These are phyloP conservation scores for Rousettus madagascariensis DNA, from an alignment of 2,797 vertebrate species.

Conservation along the genomic window DNA sequence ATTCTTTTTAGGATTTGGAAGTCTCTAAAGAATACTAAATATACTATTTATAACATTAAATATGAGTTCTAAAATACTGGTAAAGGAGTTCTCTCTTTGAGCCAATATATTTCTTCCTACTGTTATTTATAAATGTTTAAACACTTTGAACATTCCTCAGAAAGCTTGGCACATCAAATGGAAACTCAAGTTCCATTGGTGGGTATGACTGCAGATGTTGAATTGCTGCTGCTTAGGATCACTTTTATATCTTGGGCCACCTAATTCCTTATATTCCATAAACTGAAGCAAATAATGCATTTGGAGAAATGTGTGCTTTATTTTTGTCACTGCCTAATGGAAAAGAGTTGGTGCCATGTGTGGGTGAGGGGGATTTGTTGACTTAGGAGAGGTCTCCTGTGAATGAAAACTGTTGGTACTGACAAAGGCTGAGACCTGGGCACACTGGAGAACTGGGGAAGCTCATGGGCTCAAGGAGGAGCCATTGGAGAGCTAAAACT, in stretches of 20 bases:
- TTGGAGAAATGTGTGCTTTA: neutral
- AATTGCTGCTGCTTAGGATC: neutral
- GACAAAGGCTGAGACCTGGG: neutral
- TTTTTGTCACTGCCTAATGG: neutral
- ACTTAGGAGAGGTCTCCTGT: neutral
- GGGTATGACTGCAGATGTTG: neutral
- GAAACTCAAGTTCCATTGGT: neutral
- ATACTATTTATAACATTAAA: neutral
- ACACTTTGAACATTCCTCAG: neutral
- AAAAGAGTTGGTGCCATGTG: neutral
- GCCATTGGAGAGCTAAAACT: neutral
- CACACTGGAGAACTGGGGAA: neutral
- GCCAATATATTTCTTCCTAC: neutral
- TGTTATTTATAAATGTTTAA: slow-evolving; percentile 43
- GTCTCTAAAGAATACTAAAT: slow-evolving; percentile 11
- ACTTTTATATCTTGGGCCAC: neutral
- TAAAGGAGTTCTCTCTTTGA: slow-evolving; percentile 17
- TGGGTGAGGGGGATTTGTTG: neutral
- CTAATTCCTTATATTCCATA: neutral
- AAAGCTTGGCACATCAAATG: neutral
- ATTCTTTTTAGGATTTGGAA: neutral
- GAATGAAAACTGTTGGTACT: neutral
- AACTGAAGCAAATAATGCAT: neutral
- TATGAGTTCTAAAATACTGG: neutral
- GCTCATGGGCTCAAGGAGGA: neutral